Evolutionary conservation across 2,888 invertebrate genomes (phyloP).

Genomic region (Netelia virgata): DNA sequence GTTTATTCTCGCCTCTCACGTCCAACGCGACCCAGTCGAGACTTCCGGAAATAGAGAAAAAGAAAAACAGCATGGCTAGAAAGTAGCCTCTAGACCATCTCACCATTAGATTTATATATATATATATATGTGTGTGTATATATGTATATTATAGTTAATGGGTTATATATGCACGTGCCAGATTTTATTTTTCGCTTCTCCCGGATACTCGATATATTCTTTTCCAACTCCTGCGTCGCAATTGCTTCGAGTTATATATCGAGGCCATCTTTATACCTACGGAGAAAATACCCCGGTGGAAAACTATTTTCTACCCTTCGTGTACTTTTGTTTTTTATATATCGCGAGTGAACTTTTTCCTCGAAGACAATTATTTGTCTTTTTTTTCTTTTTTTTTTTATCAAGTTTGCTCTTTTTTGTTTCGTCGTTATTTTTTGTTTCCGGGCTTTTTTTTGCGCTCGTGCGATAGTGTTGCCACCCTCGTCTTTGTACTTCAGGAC

Average conservation of each 20-base stretch:
- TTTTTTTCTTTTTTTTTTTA: neutral
- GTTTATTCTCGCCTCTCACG: conserved; percentile 27
- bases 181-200: conserved; percentile 16
- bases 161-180: conserved; percentile 17
- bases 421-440: neutral
- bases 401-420: neutral
- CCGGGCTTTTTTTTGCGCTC: no score
- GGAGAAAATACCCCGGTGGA: neutral
- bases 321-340: neutral
- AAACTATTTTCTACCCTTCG: neutral
- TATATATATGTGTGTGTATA: neutral
- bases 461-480: no score
- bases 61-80: conserved; percentile 20
- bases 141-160: conserved; percentile 20
- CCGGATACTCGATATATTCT: conserved; percentile 15
- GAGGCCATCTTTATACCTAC: neutral
- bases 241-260: conserved; percentile 11
- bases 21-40: conserved; percentile 20
- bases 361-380: neutral
- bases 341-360: neutral
- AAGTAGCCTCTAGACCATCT: conserved; percentile 1
- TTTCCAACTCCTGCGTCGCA: conserved; percentile 25
- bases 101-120: conserved; percentile 6
- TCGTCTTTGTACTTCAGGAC: no score
- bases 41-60: conserved; percentile 51